Percentiles rank a stretch among this genome's conserved stretches.
Conservation (phyloP, 1,140 invertebrate genomes). For the Pseudomyrmex sp. region DNA sequence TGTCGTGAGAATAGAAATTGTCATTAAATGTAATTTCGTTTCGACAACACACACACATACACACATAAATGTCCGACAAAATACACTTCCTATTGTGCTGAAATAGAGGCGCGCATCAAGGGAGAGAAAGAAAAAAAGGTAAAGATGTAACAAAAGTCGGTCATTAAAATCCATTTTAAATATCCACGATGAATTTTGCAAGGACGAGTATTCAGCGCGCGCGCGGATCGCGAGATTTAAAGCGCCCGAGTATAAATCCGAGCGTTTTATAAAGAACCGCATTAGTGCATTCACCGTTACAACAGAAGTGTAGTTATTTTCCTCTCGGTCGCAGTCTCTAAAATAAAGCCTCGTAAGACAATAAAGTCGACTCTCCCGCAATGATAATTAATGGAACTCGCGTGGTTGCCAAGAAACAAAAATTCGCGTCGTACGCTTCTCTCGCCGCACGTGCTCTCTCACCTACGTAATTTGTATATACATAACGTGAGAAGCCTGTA, state of each 20-base stretch:
- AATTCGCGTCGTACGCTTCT: slow-evolving; percentile 11
- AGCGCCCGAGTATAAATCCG: slow-evolving; percentile 5
- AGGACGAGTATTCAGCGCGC: not conserved
- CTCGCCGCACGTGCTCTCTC: not conserved
- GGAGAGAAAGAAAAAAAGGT: not conserved
- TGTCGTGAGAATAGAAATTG: not conserved
- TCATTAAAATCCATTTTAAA: slow-evolving; percentile 16
- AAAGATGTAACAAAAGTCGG: not conserved
- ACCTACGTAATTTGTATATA: slow-evolving; percentile 14
- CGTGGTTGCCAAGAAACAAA: slow-evolving; percentile 36
- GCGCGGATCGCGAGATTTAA: slow-evolving; percentile 14
- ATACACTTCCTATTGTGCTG: slow-evolving; percentile 5
- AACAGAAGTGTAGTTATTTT: slow-evolving; percentile 53
- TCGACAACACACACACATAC: no score
- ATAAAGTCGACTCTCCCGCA: slow-evolving; percentile 55
- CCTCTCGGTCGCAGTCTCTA: not conserved
- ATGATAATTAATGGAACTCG: slow-evolving; percentile 66
- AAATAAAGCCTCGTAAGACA: slow-evolving; percentile 64
- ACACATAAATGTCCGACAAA: not conserved
- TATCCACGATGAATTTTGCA: not conserved
- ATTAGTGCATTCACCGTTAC: slow-evolving; percentile 46
- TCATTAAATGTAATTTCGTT: no score
- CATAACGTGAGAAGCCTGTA: slow-evolving; percentile 12
- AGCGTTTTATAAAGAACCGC: slow-evolving; percentile 23
- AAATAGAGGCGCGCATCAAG: not conserved